phyloP scores from a whole-genome alignment of 2,888 invertebrate species.

The Drosophila siamana region DNA sequence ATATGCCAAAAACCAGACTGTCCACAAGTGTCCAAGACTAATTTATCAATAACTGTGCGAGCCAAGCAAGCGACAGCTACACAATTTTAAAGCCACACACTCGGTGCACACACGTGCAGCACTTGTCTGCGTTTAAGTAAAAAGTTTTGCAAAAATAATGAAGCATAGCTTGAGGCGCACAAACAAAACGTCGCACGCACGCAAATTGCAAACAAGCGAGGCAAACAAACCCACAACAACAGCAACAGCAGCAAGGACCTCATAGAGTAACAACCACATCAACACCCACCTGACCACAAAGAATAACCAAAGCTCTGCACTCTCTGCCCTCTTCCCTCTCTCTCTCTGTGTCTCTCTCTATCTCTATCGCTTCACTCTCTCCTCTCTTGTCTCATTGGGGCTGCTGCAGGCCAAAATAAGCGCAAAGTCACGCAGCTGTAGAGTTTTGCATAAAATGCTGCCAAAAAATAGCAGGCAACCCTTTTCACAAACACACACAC shows the following conservation, averaged over 20 bases:
- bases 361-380: too few species aligned
- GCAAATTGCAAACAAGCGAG: slow-evolving; percentile 73
- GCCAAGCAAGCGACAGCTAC: slow-evolving; percentile 1
- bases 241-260: slow-evolving; percentile 24
- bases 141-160: slow-evolving; percentile 81
- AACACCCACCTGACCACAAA: slow-evolving; percentile 63
- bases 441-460: slow-evolving; percentile 64
- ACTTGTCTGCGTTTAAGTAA: too few species aligned
- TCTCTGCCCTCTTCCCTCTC: background rate
- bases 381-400: background rate
- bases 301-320: slow-evolving; percentile 29
- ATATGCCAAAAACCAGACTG: slow-evolving; percentile 68
- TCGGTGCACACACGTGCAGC: too few species aligned
- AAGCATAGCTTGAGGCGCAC: slow-evolving; percentile 72
- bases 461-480: slow-evolving; percentile 43
- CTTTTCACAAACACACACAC: slow-evolving; percentile 25
- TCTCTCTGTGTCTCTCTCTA: background rate
- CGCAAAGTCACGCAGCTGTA: slow-evolving; percentile 58
- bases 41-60: slow-evolving; percentile 73
- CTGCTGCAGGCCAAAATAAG: slow-evolving; percentile 51
- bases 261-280: too few species aligned
- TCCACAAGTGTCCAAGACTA: slow-evolving; percentile 77
- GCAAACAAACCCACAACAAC: slow-evolving; percentile 61
- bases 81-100: slow-evolving; percentile 22
- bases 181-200: slow-evolving; percentile 65